phyloP scores from a whole-genome alignment of 2,888 invertebrate genomes.

The Sminthurides aquaticus region DNA sequence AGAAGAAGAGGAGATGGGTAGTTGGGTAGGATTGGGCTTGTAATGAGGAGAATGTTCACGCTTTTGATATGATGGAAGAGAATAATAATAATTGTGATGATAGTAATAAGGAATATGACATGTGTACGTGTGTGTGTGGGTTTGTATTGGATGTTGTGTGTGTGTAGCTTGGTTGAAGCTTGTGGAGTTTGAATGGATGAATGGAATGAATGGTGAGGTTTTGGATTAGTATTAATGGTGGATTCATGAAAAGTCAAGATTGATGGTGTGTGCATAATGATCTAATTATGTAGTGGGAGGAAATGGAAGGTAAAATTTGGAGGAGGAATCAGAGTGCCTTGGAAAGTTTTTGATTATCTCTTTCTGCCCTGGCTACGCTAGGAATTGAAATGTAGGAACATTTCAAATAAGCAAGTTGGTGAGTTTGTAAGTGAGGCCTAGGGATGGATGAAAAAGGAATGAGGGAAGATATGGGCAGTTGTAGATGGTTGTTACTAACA shows the following conservation, averaged over 20 bases:
- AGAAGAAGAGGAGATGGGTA: background rate
- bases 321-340: background rate
- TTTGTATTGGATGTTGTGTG: too few species aligned
- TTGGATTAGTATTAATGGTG: background rate
- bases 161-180: too few species aligned
- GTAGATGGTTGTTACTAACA: too few species aligned
- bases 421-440: too few species aligned
- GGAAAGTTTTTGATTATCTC: background rate
- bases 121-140: background rate
- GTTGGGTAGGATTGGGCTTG: background rate
- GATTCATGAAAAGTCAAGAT: background rate
- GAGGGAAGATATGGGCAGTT: too few species aligned
- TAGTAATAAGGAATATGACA: background rate
- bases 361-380: too few species aligned
- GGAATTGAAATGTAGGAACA: too few species aligned
- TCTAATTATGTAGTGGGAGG: background rate
- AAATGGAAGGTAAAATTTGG: background rate
- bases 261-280: background rate
- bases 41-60: slow-evolving; percentile 6
- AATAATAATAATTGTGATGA: slow-evolving; percentile 1
- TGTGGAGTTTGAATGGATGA: background rate
- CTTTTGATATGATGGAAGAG: background rate
- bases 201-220: background rate
- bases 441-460: too few species aligned
- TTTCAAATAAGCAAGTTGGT: too few species aligned